Conservation (phyloP, 1,140 invertebrate genomes). For the Panulirus ornatus region DNA sequence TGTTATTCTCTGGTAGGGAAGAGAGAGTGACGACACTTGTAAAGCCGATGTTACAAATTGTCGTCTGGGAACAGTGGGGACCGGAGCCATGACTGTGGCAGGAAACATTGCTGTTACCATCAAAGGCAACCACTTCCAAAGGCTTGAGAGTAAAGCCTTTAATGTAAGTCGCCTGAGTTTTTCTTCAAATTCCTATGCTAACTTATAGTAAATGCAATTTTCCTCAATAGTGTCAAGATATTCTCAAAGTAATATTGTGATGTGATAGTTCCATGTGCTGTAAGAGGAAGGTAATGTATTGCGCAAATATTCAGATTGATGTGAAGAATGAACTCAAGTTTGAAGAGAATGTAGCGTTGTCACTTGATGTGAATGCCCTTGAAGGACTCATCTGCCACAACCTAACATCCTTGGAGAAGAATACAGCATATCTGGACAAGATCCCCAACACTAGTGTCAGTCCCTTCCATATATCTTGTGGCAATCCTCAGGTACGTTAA, state of each 20-base stretch:
- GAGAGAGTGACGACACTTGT: background rate
- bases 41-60: constrained; percentile 15
- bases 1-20: background rate
- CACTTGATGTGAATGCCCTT: background rate
- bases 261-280: background rate
- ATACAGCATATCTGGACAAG: background rate
- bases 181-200: background rate
- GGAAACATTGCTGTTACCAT: constrained; percentile 60
- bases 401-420: constrained; percentile 23
- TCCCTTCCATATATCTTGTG: constrained; percentile 46
- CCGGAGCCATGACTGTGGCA: constrained; percentile 19
- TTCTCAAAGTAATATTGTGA: no score
- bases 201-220: background rate
- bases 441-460: background rate
- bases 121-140: constrained; percentile 47
- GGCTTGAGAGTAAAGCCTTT: constrained; percentile 42
- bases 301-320: background rate
- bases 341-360: constrained; percentile 17
- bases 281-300: background rate
- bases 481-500: constrained; percentile 53
- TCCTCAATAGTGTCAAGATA: background rate
- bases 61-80: constrained; percentile 27
- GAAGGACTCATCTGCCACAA: constrained; percentile 47
- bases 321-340: constrained; percentile 38
- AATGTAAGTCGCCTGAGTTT: constrained; percentile 13